phyloP scores from a whole-genome alignment of 2,113 vertebrate species.

The Gopherus flavomarginatus region DNA sequence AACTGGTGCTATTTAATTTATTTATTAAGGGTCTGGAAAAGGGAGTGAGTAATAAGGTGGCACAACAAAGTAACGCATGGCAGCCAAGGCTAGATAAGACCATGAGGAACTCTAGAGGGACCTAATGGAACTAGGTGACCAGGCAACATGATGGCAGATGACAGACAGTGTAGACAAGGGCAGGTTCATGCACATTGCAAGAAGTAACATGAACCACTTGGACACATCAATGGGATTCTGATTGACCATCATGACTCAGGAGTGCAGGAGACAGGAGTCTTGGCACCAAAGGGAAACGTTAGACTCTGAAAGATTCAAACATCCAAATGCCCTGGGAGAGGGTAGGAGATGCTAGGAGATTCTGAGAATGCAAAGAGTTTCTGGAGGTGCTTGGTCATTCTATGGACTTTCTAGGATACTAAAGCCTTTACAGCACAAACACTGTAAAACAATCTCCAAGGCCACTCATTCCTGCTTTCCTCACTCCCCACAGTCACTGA shows the following conservation, averaged over 20 bases:
- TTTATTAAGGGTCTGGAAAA: neutral
- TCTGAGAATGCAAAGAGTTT: rapidly evolving
- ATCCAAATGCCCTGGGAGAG: neutral
- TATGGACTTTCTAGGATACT: neutral
- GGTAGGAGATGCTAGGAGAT: neutral
- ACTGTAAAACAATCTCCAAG: neutral
- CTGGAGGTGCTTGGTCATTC: neutral
- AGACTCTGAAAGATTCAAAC: neutral
- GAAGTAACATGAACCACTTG: neutral
- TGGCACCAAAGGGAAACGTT: neutral
- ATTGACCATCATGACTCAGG: neutral
- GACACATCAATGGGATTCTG: neutral
- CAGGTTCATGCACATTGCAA: neutral
- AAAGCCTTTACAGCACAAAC: neutral
- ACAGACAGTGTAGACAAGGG: neutral
- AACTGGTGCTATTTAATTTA: neutral
- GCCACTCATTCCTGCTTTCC: neutral
- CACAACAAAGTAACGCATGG: neutral
- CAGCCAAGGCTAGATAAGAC: neutral
- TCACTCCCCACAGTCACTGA: neutral
- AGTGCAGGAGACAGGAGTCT: neutral
- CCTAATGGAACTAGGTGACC: neutral
- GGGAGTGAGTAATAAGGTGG: too few species aligned
- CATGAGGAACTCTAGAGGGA: neutral
- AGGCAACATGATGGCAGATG: neutral